Evolutionary conservation across 2,113 vertebrate species (phyloP).

Genomic region (Urocolius indicus): DNA sequence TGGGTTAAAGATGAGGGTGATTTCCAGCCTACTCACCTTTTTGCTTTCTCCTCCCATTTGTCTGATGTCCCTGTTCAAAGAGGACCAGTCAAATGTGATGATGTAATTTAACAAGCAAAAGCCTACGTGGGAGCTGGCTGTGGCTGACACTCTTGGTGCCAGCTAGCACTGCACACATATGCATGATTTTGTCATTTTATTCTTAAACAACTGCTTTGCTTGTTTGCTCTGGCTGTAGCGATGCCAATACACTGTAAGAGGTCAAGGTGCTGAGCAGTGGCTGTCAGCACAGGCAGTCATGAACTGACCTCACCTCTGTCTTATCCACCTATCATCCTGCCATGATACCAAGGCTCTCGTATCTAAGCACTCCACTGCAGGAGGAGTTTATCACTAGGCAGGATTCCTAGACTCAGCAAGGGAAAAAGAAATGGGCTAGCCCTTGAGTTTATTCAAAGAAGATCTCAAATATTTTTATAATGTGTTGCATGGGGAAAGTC

Average conservation of each 20-base stretch:
- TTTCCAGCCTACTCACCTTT: neutral
- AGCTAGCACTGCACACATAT: neutral
- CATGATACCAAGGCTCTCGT: neutral
- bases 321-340: neutral
- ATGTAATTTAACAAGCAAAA: neutral
- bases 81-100: neutral
- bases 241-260: neutral
- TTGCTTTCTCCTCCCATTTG: neutral
- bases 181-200: neutral
- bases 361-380: neutral
- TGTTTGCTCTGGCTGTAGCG: neutral
- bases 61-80: neutral
- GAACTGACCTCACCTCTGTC: neutral
- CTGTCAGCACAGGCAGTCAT: neutral
- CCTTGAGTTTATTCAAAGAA: neutral
- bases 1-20: neutral
- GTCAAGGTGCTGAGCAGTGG: neutral
- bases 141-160: neutral
- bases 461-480: neutral
- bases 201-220: neutral
- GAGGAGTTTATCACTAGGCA: neutral
- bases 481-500: neutral
- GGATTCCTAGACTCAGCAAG: neutral
- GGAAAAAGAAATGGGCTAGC: neutral
- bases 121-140: accelerated